These are phyloP conservation scores for Seladonia tumulorum DNA, from an alignment of 2,888 invertebrate genomes.

Conservation along the genomic window DNA sequence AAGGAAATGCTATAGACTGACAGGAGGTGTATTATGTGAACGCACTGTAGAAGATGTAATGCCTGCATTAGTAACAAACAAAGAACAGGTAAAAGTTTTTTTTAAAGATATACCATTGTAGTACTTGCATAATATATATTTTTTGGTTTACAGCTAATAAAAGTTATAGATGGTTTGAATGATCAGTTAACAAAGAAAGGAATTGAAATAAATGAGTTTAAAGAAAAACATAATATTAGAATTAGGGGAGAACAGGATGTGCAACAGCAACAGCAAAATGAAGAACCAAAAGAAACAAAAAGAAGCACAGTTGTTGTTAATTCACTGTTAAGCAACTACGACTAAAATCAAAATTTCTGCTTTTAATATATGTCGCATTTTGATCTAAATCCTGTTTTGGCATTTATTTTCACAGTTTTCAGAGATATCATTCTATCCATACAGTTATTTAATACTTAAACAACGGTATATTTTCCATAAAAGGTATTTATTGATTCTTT, in stretches of 20 bases:
- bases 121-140: neutral
- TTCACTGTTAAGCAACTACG: conserved; percentile 67
- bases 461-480: conserved; percentile 33
- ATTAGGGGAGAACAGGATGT: conserved; percentile 89
- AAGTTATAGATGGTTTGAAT: conserved; percentile 91
- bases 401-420: conserved; percentile 56
- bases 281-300: conserved; percentile 79
- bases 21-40: conserved; percentile 97
- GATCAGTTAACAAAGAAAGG: conserved; percentile 95
- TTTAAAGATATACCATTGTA: neutral
- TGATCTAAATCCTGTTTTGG: conserved; percentile 34
- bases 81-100: conserved; percentile 86
- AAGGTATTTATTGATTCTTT: conserved; percentile 22
- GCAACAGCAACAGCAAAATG: conserved; percentile 75
- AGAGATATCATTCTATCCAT: conserved; percentile 28
- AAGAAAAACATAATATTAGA: conserved; percentile 95
- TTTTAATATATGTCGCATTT: conserved; percentile 26
- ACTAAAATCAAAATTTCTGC: conserved; percentile 44
- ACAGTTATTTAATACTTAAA: conserved; percentile 39
- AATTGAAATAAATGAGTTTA: conserved; percentile 95
- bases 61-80: conserved; percentile 92
- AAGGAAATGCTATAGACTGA: conserved; percentile 96
- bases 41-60: conserved; percentile 95
- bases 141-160: conserved; percentile 87
- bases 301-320: conserved; percentile 80